Evolutionary conservation across 2,888 invertebrate genomes (phyloP).

Genomic region (Cheilosia pagana): DNA sequence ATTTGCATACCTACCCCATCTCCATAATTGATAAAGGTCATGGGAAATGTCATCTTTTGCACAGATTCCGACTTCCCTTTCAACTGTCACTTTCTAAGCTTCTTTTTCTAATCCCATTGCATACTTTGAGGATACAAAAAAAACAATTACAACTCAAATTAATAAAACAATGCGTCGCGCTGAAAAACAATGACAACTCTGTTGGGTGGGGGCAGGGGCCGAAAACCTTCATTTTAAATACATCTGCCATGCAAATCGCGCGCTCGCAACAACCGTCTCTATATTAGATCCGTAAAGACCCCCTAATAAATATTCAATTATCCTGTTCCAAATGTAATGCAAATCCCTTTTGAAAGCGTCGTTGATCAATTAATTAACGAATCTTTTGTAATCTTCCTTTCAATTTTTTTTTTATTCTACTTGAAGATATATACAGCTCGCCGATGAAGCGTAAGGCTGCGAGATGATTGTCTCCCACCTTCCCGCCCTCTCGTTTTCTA

Average conservation of each 20-base stretch:
- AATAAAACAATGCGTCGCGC: slow-evolving; percentile 42
- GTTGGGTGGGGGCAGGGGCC: slow-evolving; percentile 9
- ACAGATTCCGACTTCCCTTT: slow-evolving; percentile 10
- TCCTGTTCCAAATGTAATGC: slow-evolving; percentile 75
- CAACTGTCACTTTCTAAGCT: background rate
- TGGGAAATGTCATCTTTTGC: slow-evolving; percentile 17
- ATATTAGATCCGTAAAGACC: slow-evolving; percentile 45
- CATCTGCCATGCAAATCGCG: slow-evolving; percentile 47
- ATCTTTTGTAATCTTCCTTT: slow-evolving; percentile 70
- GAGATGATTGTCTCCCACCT: slow-evolving; percentile 35
- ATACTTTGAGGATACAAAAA: slow-evolving; percentile 19
- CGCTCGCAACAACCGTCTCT: slow-evolving; percentile 38
- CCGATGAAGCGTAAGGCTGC: slow-evolving; percentile 11
- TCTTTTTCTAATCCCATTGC: slow-evolving; percentile 41
- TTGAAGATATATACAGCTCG: slow-evolving; percentile 3
- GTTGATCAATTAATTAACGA: slow-evolving; percentile 75
- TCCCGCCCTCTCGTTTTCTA: slow-evolving; percentile 40
- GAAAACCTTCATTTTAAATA: slow-evolving; percentile 60
- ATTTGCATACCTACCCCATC: background rate
- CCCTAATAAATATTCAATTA: slow-evolving; percentile 78
- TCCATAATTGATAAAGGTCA: slow-evolving; percentile 7
- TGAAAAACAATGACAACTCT: slow-evolving; percentile 36
- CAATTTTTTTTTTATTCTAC: slow-evolving; percentile 35
- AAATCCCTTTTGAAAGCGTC: slow-evolving; percentile 75
- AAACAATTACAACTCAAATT: slow-evolving; percentile 53